A percentile compares a stretch with the other conserved stretches of the same genome.
Conservation (phyloP, 2,113 vertebrate genomes). For the Hippocampus guttulatus region DNA sequence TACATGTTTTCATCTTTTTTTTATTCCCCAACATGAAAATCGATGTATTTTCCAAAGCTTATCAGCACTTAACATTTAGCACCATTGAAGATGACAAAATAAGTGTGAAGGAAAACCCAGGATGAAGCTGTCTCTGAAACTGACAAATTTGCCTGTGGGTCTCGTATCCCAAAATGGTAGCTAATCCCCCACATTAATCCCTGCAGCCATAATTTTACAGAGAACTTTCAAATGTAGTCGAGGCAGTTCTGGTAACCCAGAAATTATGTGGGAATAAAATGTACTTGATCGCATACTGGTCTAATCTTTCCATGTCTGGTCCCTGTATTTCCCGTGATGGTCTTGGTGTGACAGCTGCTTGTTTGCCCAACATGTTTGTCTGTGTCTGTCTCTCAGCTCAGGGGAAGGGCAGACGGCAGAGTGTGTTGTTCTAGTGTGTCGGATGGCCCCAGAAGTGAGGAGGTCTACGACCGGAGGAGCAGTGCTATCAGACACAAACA, state of each 20-base stretch:
- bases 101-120: not conserved
- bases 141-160: not conserved
- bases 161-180: not conserved
- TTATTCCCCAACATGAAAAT: not conserved
- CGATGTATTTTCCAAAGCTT: not conserved
- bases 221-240: not conserved
- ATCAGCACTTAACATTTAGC: not conserved
- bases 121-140: not conserved
- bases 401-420: constrained; percentile 71
- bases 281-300: not conserved
- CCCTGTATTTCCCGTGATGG: not conserved
- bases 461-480: constrained; percentile 39
- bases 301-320: not conserved
- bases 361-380: constrained; percentile 8
- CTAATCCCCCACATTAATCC: not conserved
- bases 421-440: constrained; percentile 68
- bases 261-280: constrained; percentile 5
- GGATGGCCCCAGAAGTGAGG: constrained; percentile 40
- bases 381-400: constrained; percentile 56
- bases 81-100: not conserved
- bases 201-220: not conserved
- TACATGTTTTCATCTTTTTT: not conserved
- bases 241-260: not conserved
- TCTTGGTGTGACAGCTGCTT: constrained; percentile 25
- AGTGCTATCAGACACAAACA: constrained; percentile 40